A percentile compares a stretch with the other conserved stretches of the same genome.
These are phyloP conservation scores for Sarcophilus harrisii DNA, from an alignment of 2,797 vertebrate species.

Conservation along the genomic window DNA sequence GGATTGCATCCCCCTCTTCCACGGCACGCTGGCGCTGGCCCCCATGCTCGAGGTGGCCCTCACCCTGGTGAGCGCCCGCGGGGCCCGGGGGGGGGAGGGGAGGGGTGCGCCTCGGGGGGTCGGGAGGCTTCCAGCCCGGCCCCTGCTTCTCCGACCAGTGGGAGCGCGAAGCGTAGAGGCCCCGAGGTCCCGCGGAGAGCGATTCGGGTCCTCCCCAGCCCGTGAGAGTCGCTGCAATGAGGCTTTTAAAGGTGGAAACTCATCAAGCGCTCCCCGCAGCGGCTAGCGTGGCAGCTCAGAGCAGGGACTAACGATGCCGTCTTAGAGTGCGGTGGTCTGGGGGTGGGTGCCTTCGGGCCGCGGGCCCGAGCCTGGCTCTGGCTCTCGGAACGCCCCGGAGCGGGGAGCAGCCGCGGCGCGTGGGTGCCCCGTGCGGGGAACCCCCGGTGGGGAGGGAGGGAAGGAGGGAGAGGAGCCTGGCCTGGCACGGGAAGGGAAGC, in stretches of 20 bases:
- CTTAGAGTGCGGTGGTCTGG: too few relatives aligned
- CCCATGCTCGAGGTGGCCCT: conserved; percentile 98
- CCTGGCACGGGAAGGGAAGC: background rate
- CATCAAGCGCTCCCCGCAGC: too few relatives aligned
- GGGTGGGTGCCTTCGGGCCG: background rate
- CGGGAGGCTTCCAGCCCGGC: background rate
- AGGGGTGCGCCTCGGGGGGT: too few relatives aligned
- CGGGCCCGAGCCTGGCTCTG: too few relatives aligned
- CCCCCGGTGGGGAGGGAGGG: too few relatives aligned
- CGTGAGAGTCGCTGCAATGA: too few relatives aligned
- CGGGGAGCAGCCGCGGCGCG: background rate
- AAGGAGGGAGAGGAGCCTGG: too few relatives aligned
- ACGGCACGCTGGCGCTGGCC: conserved; percentile 94
- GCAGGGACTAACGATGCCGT: background rate
- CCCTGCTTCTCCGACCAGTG: accelerated
- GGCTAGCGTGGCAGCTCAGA: too few relatives aligned
- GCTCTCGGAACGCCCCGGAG: too few relatives aligned
- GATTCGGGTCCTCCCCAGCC: background rate
- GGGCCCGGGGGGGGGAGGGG: too few relatives aligned
- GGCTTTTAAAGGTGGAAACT: background rate
- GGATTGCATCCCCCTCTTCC: conserved; percentile 97
- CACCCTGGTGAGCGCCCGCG: conserved; percentile 90
- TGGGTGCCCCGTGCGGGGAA: background rate
- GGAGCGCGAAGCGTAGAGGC: background rate
- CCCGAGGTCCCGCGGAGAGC: too few relatives aligned